Evolutionary conservation across 2,888 invertebrate species (phyloP), one percentile per base, ranked within the genome.

Genomic region (Philonicus albiceps): DNA sequence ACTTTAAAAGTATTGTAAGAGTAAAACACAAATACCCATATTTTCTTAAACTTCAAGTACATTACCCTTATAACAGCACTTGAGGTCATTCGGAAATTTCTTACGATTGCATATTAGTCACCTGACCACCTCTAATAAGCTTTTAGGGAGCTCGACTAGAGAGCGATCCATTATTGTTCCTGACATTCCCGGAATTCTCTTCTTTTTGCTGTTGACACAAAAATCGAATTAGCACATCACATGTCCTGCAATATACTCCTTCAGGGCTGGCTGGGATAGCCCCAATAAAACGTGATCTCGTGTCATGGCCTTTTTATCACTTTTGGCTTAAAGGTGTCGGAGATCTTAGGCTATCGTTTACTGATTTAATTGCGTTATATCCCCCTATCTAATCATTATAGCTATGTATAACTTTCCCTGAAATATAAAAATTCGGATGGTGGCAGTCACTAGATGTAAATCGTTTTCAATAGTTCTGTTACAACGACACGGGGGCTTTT

Each of bases 131-230:
- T n/a, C 5, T 19, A 49, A 16, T 49, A 6, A 49, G 6, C 6
- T 16, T 49, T 16, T 16, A 5, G n/a, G n/a, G 49, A 43, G 13
- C 40, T 43, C 7, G 5, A 5, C 43, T 49, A 49, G 16, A 49
- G 16, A 49, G 13, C 37, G 40, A 37, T 13, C 78, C 22, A 78
- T 78, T 78, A 78, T 30, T 11, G 11, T 8, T 2, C 64, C 64
- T 11, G 27, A 8, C 11, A 22, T 11, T 27, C 64, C 64, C 64
- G 0, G 78, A 78, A 49, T 30, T 78, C 16, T 13, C 30, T 43
- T 16, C 49, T 13, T 49, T 78, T 78, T 78, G 78, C 30, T 78
- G 78, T 78, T 78, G 78, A 78, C 49, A 43, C n/a, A 49, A 53
- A 78, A 78, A 78, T 78, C 78, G 78, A 49, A 37, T 49, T 78